A percentile compares a stretch with the other conserved stretches of the same genome.
Evolutionary conservation across 92 coral and sea anemone genomes (phyloP).

Genomic region (Phymanthus crucifer): DNA sequence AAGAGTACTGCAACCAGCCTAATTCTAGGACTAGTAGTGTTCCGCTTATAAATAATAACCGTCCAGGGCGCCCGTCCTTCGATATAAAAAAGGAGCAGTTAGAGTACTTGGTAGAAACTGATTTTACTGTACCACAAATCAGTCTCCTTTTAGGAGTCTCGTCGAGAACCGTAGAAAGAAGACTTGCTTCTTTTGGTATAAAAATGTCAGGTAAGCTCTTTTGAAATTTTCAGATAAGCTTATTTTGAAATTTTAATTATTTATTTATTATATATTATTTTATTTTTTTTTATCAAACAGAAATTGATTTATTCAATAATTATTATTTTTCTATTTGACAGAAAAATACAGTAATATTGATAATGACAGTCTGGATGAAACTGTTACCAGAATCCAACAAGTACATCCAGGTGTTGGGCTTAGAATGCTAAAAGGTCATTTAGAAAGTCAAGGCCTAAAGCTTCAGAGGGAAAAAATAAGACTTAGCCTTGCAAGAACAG

Average conservation of each 20-base stretch:
- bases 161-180: not conserved
- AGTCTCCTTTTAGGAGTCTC: not conserved
- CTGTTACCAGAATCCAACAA: not conserved
- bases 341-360: not conserved
- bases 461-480: not conserved
- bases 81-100: not conserved
- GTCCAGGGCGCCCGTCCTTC: not conserved
- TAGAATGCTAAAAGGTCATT: not conserved
- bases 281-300: too few relatives aligned
- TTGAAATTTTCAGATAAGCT: too few relatives aligned
- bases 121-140: too few relatives aligned
- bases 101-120: not conserved
- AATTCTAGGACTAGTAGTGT: too few relatives aligned
- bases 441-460: not conserved
- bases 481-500: not conserved
- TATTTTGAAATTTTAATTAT: too few relatives aligned
- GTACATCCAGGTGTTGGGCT: not conserved
- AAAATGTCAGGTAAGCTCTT: not conserved
- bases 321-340: too few relatives aligned
- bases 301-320: too few relatives aligned
- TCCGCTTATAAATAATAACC: too few relatives aligned
- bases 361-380: not conserved
- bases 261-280: too few relatives aligned
- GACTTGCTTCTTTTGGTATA: not conserved
- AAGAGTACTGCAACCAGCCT: too few relatives aligned